These are phyloP conservation scores for Drosophila elegans DNA, from an alignment of 1,140 invertebrate genomes.

Conservation along the genomic window DNA sequence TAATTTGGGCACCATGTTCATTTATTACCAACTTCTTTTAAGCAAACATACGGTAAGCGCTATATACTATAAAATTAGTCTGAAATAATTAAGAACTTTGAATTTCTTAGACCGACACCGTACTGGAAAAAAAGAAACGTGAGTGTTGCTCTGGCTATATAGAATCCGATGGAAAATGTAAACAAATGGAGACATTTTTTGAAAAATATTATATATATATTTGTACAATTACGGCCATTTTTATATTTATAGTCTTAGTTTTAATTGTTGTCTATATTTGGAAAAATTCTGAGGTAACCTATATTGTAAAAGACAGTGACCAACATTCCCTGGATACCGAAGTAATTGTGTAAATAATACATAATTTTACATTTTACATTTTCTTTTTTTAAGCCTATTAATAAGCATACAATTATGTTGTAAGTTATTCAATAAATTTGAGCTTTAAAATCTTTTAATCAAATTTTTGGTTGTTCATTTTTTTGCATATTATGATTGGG, in stretches of 20 bases:
- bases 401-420: too few species aligned
- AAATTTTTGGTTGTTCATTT: too few species aligned
- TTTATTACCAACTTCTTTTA: too few species aligned
- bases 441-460: too few species aligned
- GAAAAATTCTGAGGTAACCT: not conserved
- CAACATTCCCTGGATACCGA: not conserved
- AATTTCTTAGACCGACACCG: not conserved
- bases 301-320: not conserved
- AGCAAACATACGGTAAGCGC: too few species aligned
- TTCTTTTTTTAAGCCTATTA: too few species aligned
- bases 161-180: not conserved
- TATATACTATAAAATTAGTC: not conserved
- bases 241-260: not conserved
- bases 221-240: not conserved
- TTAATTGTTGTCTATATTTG: not conserved
- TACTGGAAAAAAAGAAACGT: not conserved
- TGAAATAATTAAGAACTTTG: not conserved
- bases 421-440: too few species aligned
- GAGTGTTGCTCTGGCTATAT: not conserved
- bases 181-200: not conserved
- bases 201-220: not conserved
- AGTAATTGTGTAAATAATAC: too few species aligned
- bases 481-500: too few species aligned
- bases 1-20: too few species aligned
- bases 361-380: too few species aligned